Evolutionary conservation across 2,797 vertebrate species (phyloP).

Genomic region (Echiichthys vipera): DNA sequence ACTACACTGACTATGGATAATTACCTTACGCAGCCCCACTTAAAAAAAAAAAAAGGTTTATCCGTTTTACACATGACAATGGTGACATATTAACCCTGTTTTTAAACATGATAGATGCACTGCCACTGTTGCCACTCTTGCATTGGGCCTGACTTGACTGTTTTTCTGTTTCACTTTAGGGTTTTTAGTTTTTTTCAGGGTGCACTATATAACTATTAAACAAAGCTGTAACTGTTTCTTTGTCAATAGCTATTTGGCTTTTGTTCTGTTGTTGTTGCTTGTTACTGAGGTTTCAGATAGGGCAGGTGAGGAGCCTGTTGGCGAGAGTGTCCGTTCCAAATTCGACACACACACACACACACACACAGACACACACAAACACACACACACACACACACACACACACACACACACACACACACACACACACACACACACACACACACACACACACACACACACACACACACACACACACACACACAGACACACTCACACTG

Average conservation of each 20-base stretch:
- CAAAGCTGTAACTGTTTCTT: slow-evolving; percentile 1
- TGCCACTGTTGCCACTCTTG: not conserved
- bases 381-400: too few species aligned
- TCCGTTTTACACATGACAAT: not conserved
- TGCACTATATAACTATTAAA: not conserved
- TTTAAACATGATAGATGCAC: not conserved
- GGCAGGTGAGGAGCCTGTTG: slow-evolving; percentile 21
- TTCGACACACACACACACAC: not conserved
- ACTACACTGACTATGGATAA: too few species aligned
- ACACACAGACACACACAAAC: too few species aligned
- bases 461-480: too few species aligned
- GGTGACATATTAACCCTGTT: not conserved
- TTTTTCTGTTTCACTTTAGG: slow-evolving; percentile 2
- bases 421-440: too few species aligned
- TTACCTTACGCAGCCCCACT: too few species aligned
- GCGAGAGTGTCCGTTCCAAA: slow-evolving; percentile 16
- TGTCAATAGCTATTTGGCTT: slow-evolving; percentile 14
- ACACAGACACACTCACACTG: too few species aligned
- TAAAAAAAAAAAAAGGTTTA: too few species aligned
- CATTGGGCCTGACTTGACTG: not conserved
- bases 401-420: too few species aligned
- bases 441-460: too few species aligned
- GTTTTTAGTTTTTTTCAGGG: not conserved
- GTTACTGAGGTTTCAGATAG: slow-evolving; percentile 15
- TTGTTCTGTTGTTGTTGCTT: slow-evolving; percentile 16